Base-by-base conservation (phyloP, 2,113 vertebrate species). In the Notothenia coriiceps region DNA sequence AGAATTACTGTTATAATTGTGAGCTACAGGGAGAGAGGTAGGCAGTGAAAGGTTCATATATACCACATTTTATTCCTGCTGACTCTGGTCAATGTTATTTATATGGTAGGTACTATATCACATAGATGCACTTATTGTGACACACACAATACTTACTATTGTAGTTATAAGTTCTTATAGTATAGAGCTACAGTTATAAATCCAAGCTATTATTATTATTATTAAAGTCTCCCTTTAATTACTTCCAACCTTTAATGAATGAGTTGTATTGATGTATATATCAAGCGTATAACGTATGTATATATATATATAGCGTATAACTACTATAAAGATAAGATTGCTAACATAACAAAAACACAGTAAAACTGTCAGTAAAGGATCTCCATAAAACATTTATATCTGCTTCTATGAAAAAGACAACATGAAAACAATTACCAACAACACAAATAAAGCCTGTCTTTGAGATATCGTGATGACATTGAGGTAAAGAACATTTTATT, bases 1-100 rank as follows among this genome's bases (percentile, higher is more conserved):
- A 55, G 20, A 79, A 85, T 75, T 70, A 70, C 22, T 49, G 51
- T 55, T 71, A 29, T 67, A 86, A 77, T 47, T 67, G 51, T 68
- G 66, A 78, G 47, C 52, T 59, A 65, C 70, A 61, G 15, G 18
- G n/a, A 33, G 52, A 65, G 56, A 75, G 20, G 54, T 0, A 33
- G 29, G 51, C 25, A 61, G 62, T 71, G 72, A 82, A 56, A 76
- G 29, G 50, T n/a, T 76, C 40, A 55, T 44, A 71, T 67, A 50
- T 35, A 70, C 14, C 56, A 25, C 62, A 47, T 70, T 83, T 71
- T 61, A 77, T 82, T 25, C 69, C 68, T 65, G 50, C 60, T 55
- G 20, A 52, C 52, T 75, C 67, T 68, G 25, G 50, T 18, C 22
- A 65, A 52, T 33, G 46, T 49, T 49, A 15, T 64, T 62, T 64